Evolutionary conservation across 2,113 vertebrate genomes (phyloP), one percentile per base, ranked within the genome.

Genomic region (Embiotoca jacksoni): DNA sequence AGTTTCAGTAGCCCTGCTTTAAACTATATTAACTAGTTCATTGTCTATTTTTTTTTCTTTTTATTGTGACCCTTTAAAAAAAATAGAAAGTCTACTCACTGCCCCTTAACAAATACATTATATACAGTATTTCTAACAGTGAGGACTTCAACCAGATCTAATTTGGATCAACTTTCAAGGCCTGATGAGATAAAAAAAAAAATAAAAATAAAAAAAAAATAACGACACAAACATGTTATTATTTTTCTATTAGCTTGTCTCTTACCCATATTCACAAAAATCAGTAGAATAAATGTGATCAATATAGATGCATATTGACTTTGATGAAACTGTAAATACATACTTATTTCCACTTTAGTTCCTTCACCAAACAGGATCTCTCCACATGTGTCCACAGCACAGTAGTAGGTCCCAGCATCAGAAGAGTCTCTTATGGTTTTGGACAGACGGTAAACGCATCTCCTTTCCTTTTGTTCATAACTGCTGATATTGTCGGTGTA

Each of bases 401-500:
- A 92, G 75, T 90, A 87, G 68, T 91, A 93, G 8, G 30, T 89
- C 10, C 81, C 91, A 66, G 64, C 16, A 49, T 91, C 83, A 14
- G 50, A 73, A 16, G 63, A 44, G 49, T 54, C 33, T 3, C 54
- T 7, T 3, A 82, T 72, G 6, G 73, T 72, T 75, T 72, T 91
- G 47, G 79, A 68, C 46, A 93, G 59, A 57, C 14, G 79, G 70
- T 84, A 88, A 50, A 50, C 33, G 73, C 89, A 92, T 23, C 2
- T 83, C 39, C 53, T 68, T 53, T 31, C 3, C 16, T 33, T 39
- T 7, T 58, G n/a, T 23, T 47, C 30, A 7, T 65, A 7, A 39
- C 9, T 64, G 0, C 14, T 73, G 16, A 7, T 2, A 0, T 30
- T 41, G 1, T 47, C 36, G 56, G 68, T 81, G 74, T 88, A 84